Percentiles rank a stretch among this genome's conserved stretches.
Conservation (phyloP, 2,113 vertebrate species). For the Prunella himalayana region DNA sequence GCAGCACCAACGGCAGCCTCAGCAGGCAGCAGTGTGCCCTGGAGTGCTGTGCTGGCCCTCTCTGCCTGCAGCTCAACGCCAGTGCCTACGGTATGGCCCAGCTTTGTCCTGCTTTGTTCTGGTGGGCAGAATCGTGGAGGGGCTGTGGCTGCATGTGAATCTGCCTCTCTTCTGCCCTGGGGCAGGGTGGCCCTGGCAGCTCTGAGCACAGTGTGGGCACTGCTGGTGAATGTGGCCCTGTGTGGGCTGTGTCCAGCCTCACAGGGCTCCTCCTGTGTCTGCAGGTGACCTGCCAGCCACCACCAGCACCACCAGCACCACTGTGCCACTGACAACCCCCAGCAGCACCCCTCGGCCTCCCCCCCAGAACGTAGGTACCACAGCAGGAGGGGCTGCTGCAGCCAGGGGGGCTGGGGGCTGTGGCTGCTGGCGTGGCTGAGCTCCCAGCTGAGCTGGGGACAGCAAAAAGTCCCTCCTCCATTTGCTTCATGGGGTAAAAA, state of each 20-base stretch:
- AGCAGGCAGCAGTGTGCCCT: slow-evolving; percentile 49
- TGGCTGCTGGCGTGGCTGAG: accelerated
- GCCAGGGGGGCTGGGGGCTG: accelerated
- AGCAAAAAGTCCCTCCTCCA: not conserved
- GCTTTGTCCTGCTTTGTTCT: not conserved
- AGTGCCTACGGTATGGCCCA: not conserved
- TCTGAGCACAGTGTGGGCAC: accelerated
- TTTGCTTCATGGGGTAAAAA: not conserved
- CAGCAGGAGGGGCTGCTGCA: accelerated
- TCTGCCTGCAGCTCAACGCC: slow-evolving; percentile 65
- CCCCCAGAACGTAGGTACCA: not conserved
- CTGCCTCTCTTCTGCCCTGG: accelerated
- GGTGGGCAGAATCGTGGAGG: accelerated
- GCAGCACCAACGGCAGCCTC: not conserved
- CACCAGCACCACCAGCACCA: not conserved
- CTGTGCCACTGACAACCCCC: accelerated
- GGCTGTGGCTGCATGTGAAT: too few species aligned
- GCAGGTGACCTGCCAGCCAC: slow-evolving; percentile 13
- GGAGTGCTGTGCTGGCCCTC: slow-evolving; percentile 61
- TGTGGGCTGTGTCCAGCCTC: not conserved
- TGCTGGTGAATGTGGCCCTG: not conserved
- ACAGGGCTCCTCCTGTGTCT: not conserved
- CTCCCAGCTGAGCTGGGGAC: not conserved
- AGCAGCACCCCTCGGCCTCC: not conserved
- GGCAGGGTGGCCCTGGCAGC: not conserved